These are phyloP conservation scores for Gonatopus flavifemur DNA, from an alignment of 1,140 invertebrate species.

Conservation along the genomic window DNA sequence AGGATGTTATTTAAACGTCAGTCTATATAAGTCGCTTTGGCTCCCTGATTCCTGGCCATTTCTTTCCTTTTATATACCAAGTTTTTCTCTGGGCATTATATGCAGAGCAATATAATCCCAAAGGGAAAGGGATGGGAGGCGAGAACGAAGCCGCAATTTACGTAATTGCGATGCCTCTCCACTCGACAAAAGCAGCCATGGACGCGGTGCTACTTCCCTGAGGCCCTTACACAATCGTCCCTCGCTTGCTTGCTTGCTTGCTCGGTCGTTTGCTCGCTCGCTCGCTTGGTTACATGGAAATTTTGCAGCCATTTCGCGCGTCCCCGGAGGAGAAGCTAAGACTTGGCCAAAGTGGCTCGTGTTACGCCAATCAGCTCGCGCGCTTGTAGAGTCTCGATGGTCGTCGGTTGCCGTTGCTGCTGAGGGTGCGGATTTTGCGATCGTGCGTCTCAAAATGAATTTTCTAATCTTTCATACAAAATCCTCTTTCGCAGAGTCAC, in stretches of 20 bases:
- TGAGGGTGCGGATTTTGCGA: no score
- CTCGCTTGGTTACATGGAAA: constrained; percentile 26
- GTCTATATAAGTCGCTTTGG: no score
- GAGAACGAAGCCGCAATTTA: constrained; percentile 55
- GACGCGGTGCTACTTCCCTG: constrained; percentile 28
- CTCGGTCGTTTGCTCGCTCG: constrained; percentile 18
- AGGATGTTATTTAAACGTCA: no score
- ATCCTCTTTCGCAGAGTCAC: no score
- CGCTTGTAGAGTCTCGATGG: constrained; percentile 20
- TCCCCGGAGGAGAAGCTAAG: no score
- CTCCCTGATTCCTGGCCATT: no score
- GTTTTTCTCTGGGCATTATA: no score
- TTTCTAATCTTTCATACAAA: no score
- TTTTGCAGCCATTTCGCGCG: constrained; percentile 26
- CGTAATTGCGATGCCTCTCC: constrained; percentile 48
- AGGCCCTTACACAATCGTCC: constrained; percentile 24
- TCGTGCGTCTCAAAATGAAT: no score
- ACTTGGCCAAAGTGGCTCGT: constrained; percentile 18
- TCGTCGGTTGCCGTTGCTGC: no score
- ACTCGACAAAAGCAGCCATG: constrained; percentile 3
- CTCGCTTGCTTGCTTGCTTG: constrained; percentile 15
- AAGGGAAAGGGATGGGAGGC: constrained; percentile 31
- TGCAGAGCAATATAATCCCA: constrained; percentile 32
- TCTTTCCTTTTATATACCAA: no score
- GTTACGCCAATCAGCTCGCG: constrained; percentile 31